Base-by-base conservation (phyloP, 2,888 invertebrate genomes). In the Corbicula japonica region DNA sequence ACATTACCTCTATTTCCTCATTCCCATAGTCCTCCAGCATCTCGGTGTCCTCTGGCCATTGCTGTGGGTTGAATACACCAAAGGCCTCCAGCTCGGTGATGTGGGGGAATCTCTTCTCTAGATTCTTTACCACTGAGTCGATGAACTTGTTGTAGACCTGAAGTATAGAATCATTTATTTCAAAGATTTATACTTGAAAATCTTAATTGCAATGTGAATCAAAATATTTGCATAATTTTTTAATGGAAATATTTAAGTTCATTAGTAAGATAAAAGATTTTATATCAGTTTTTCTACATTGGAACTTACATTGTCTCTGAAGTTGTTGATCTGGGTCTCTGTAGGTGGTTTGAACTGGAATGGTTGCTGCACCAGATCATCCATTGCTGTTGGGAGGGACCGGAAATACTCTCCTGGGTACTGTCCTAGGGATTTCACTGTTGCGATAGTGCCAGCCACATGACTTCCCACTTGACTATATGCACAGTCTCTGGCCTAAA, bases 61-160 rank as follows among this genome's bases (percentile, higher is more conserved):
- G n/a, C n/a, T n/a, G n/a, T n/a, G n/a, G n/a, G n/a, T n/a, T n/a
- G n/a, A n/a, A n/a, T n/a, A n/a, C n/a, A n/a, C n/a, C n/a, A n/a
- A n/a, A n/a, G n/a, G n/a, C n/a, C n/a, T n/a, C n/a, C n/a, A n/a
- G n/a, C n/a, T n/a, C n/a, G n/a, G n/a, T n/a, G n/a, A n/a, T n/a
- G n/a, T n/a, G n/a, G n/a, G n/a, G n/a, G n/a, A n/a, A n/a, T n/a
- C n/a, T n/a, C n/a, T n/a, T n/a, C n/a, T n/a, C n/a, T n/a, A 78
- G 58, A 30, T 78, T 78, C 18, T 68, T 50, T 0, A 78, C 30
- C 12, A 78, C 30, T 5, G 34, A 28, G 34, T 63, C 52, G 2
- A 78, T 15, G 58, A 60, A 78, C 10, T 21, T n/a, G 18, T 46
- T 4, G 56, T 66, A 75, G 15, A 71, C 50, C 70, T 75, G 65